phyloP scores from a whole-genome alignment of 2,113 vertebrate species.

The Channa argus region DNA sequence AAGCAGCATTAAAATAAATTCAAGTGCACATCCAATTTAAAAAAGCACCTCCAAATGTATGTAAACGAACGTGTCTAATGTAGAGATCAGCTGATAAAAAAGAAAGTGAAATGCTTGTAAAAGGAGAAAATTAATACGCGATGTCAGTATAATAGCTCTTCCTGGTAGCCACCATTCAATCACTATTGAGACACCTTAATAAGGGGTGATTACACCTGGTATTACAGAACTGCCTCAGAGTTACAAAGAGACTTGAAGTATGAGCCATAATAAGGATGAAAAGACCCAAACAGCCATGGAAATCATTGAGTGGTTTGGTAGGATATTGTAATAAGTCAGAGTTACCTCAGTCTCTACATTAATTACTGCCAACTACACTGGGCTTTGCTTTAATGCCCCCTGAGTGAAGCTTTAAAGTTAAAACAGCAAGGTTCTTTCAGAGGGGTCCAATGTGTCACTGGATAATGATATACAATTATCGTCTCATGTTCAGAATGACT shows the following conservation, averaged over 20 bases:
- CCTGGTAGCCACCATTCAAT: conserved; percentile 48
- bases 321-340: conserved; percentile 55
- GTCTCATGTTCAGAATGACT: conserved; percentile 8
- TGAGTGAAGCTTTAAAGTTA: background rate
- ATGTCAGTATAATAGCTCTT: conserved; percentile 13
- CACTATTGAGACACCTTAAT: conserved; percentile 33
- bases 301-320: conserved; percentile 60
- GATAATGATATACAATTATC: too few species aligned
- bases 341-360: conserved; percentile 42
- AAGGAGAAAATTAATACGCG: conserved; percentile 4
- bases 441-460: background rate
- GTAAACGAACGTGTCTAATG: conserved; percentile 1
- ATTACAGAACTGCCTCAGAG: conserved; percentile 37
- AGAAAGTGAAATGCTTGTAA: background rate
- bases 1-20: conserved; percentile 18
- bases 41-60: conserved; percentile 12
- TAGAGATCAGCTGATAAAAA: background rate
- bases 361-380: conserved; percentile 28
- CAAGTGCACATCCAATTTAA: conserved; percentile 14
- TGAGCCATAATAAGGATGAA: conserved; percentile 36
- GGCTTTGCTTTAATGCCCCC: conserved; percentile 12
- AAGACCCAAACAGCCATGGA: conserved; percentile 40
- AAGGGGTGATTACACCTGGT: conserved; percentile 36
- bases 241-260: conserved; percentile 20
- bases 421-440: conserved; percentile 10